A percentile compares a stretch with the other conserved stretches of the same genome.
phyloP scores from a whole-genome alignment of 2,888 invertebrate genomes.

The Chloroclysta siterata region DNA sequence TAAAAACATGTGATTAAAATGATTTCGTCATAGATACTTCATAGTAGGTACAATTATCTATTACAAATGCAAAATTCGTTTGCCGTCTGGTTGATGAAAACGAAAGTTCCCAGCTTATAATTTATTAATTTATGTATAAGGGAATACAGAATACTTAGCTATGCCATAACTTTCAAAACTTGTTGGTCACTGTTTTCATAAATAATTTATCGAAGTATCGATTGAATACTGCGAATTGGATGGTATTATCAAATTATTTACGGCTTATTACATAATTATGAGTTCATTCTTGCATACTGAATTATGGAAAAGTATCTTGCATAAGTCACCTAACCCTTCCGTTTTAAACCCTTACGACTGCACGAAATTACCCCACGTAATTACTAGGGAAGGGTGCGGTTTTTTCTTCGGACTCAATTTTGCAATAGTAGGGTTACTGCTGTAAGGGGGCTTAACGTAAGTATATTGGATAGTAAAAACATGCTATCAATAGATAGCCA shows the following conservation, averaged over 20 bases:
- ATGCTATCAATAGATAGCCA: slow-evolving; percentile 15
- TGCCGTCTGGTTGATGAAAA: slow-evolving; percentile 6
- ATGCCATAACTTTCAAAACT: slow-evolving; percentile 27
- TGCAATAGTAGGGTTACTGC: slow-evolving; percentile 50
- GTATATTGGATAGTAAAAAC: slow-evolving; percentile 41
- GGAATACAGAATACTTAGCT: slow-evolving; percentile 16
- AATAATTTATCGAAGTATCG: slow-evolving; percentile 4
- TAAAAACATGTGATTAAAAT: neutral
- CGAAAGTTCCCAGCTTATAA: slow-evolving; percentile 12
- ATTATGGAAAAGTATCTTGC: slow-evolving; percentile 38
- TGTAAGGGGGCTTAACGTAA: slow-evolving; percentile 47
- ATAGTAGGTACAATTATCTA: too few relatives aligned
- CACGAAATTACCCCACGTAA: slow-evolving; percentile 70
- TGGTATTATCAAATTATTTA: slow-evolving; percentile 31
- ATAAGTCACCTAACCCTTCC: slow-evolving; percentile 54
- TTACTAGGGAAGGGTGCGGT: slow-evolving; percentile 67
- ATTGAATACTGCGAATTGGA: slow-evolving; percentile 27
- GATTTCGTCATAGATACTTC: too few relatives aligned
- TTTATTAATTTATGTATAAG: slow-evolving; percentile 10
- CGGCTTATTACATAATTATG: slow-evolving; percentile 32
- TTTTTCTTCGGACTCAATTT: slow-evolving; percentile 64
- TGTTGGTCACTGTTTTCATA: neutral
- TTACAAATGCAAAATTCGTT: too few relatives aligned
- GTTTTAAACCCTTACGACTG: slow-evolving; percentile 64
- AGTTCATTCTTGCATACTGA: slow-evolving; percentile 35